A percentile compares a stretch with the other conserved stretches of the same genome.
Evolutionary conservation across 2,113 vertebrate genomes (phyloP).

Genomic region (Hippopotamus amphibius): DNA sequence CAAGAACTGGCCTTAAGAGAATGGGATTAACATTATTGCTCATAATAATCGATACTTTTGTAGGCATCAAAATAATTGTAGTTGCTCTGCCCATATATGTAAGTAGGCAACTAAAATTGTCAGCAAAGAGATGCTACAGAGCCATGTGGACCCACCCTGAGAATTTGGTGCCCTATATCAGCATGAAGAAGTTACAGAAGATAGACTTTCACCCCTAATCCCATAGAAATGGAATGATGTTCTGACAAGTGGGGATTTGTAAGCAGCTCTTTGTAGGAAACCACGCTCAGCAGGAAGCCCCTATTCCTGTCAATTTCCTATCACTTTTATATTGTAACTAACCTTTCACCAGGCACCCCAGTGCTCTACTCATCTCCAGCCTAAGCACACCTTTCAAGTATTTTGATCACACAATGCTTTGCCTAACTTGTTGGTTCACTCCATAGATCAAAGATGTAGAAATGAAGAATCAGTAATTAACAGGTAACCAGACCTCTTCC

Average conservation of each 20-base stretch:
- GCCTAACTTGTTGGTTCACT: too few species aligned
- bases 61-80: background rate
- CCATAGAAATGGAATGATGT: background rate
- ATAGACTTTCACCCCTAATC: background rate
- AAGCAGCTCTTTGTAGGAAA: background rate
- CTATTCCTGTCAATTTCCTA: background rate
- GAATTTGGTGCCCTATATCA: background rate
- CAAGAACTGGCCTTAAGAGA: background rate
- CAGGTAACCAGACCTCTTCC: too few species aligned
- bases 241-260: background rate
- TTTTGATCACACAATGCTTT: too few species aligned
- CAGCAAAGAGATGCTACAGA: background rate
- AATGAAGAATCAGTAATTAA: too few species aligned
- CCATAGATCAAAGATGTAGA: too few species aligned
- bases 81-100: background rate
- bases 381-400: too few species aligned
- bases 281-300: background rate
- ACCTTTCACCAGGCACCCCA: background rate
- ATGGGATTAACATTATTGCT: background rate
- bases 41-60: background rate
- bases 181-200: background rate
- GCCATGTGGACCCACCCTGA: background rate
- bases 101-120: background rate
- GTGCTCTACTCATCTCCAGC: background rate
- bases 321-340: background rate